Evolutionary conservation across 2,888 invertebrate genomes (phyloP), one percentile per base, ranked within the genome.

Genomic region (Pristionchus maxplancki): DNA sequence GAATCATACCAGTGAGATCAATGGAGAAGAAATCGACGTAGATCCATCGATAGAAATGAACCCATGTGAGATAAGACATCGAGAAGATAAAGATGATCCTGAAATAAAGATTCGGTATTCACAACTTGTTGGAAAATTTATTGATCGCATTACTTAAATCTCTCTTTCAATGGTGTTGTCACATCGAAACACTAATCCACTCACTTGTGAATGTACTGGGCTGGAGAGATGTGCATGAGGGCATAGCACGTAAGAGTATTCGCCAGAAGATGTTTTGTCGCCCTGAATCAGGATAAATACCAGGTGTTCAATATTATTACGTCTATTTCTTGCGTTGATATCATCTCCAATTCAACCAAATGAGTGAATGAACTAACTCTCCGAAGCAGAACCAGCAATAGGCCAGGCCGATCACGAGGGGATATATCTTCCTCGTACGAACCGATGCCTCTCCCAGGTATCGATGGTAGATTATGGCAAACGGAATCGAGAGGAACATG

Each of bases 11-110:
- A 93, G 98, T 98, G 92, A 99, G 97, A 95, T 99, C 98, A 91
- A 99, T 95, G 20, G 97, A 97, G 95, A 97, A 97, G 90, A 92
- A 97, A 97, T 94, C 97, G 97, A 95, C 97, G 97, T 95, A 97
- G 97, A 90, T 90, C 93, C 93, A 93, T 97, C 98, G 96, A 95
- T 97, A 97, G 92, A 97, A 96, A 95, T 99, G 98, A 90, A 98
- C 96, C 94, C 96, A 96, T 28, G 98, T 97, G 90, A 98, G 96
- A 95, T 98, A 98, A 89, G 96, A 95, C 96, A 98, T 96, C 53
- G 98, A 97, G 89, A 97, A 96, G 34, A 96, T 96, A 94, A 98
- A 96, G 87, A 97, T 97, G 91, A 96, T 96, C 95, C 97, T 97
- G 95, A 92, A 96, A 91, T 48, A 15, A 67, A n/a, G n/a, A n/a